Conservation (phyloP, 1,140 invertebrate genomes). For the Linepithema humile region DNA sequence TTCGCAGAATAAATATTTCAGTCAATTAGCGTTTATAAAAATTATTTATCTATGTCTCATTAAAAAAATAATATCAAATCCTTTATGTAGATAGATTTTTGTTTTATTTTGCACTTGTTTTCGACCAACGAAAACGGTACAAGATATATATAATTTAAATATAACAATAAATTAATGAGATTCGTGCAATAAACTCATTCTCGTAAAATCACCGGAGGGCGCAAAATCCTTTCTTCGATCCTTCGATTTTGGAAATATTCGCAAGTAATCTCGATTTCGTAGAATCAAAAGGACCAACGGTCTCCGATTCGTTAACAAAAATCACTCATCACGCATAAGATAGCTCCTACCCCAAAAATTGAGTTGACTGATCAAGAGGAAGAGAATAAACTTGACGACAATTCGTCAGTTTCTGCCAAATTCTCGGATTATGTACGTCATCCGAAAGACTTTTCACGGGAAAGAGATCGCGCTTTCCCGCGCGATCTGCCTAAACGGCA, state of each 20-base stretch:
- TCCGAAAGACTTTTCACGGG: no score
- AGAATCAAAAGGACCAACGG: background rate
- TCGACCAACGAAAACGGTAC: background rate
- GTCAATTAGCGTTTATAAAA: background rate
- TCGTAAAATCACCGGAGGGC: background rate
- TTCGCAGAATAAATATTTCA: background rate
- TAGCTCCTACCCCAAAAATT: background rate
- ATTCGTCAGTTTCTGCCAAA: no score
- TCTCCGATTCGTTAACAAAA: background rate
- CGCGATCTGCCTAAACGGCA: background rate
- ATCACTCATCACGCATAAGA: background rate
- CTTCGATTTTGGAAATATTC: background rate
- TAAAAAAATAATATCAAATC: background rate
- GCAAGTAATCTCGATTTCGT: background rate
- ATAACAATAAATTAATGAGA: slow-evolving; percentile 42
- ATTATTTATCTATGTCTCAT: background rate
- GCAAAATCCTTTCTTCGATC: background rate
- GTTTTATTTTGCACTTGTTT: background rate
- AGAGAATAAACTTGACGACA: background rate
- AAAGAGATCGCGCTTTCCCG: background rate
- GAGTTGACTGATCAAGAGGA: background rate
- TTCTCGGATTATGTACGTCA: no score
- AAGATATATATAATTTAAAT: slow-evolving; percentile 1
- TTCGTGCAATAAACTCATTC: slow-evolving; percentile 5
- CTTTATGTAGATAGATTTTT: background rate